phyloP scores from a whole-genome alignment of 1,140 invertebrate genomes.

The Trachymyrmex cornetzi region DNA sequence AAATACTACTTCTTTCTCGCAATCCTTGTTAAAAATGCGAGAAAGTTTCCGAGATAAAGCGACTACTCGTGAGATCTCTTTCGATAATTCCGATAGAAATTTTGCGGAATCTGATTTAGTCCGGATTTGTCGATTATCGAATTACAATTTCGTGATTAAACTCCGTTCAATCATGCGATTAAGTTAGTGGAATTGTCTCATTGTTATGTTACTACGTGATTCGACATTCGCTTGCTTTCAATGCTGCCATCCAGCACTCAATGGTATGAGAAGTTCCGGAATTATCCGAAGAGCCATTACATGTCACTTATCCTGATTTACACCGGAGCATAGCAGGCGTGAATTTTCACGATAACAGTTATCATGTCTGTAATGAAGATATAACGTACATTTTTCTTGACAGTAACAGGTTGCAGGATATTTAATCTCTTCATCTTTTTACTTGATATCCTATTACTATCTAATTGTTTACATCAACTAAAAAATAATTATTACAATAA shows the following conservation, averaged over 20 bases:
- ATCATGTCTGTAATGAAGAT: slow-evolving; percentile 41
- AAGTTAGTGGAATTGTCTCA: slow-evolving; percentile 59
- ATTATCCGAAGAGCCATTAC: slow-evolving; percentile 62
- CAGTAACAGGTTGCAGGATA: not conserved
- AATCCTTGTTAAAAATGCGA: not conserved
- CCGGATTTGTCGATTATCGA: slow-evolving; percentile 13
- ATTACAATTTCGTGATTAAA: slow-evolving; percentile 49
- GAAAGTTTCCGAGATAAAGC: not conserved
- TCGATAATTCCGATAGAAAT: slow-evolving; percentile 25
- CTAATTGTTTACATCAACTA: not conserved
- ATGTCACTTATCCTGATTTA: slow-evolving; percentile 66
- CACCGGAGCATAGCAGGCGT: slow-evolving; percentile 38
- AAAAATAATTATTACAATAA: not conserved
- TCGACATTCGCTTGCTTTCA: slow-evolving; percentile 56
- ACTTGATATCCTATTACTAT: not conserved
- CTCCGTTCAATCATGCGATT: slow-evolving; percentile 51
- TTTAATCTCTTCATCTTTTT: not conserved
- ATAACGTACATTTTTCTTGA: slow-evolving; percentile 35
- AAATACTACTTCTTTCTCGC: not conserved
- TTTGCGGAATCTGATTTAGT: slow-evolving; percentile 15
- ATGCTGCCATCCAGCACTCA: slow-evolving; percentile 58
- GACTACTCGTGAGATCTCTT: slow-evolving; percentile 13
- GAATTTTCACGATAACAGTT: slow-evolving; percentile 62
- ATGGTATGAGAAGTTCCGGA: slow-evolving; percentile 56
- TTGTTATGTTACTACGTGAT: slow-evolving; percentile 62